Evolutionary conservation across 2,797 vertebrate species (phyloP), one percentile per base, ranked within the genome.

Genomic region (Smutsia temminckii): DNA sequence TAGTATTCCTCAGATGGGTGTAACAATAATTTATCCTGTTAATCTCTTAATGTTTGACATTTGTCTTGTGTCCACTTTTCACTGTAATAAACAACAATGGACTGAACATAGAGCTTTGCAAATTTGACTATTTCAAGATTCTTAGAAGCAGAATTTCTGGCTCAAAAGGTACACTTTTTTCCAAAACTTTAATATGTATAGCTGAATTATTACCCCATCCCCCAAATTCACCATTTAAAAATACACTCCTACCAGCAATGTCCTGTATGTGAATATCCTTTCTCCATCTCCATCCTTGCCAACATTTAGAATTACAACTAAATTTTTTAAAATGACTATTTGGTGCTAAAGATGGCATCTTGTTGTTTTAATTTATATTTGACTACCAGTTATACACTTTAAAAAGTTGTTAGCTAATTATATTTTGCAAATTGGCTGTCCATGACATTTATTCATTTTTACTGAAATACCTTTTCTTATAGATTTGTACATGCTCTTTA

Each of bases 401-500:
- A 8, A 40, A 81, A 53, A 84, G 34, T 63, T 74, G 5, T 34
- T 85, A 61, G 25, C 40, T 59, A 64, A 69, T 77, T 79, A 46
- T 53, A 81, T 89, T 75, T 92, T 89, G 12, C 3, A 69, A 86
- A 86, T 46, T 92, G 23, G 8, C 32, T 84, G 40, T 75, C 64
- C 23, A 34, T 55, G 18, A 63, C 51, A 51, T 72, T 85, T 79
- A 75, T 42, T 5, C 27, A 49, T 75, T 89, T 75, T 94, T 92
- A 90, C 69, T 92, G 34, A 84, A 74, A 64, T 32, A 57, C 49
- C 25, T 94, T 83, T 66, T 94, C n/a, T 89, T 78, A 68, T 59
- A 46, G 34, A 68, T 53, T 40, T 46, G 4, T 49, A 88, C 29
- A 72, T 74, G 21, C 21, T 77, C 32, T 89, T 89, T 92, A 78